Evolutionary conservation across 2,888 invertebrate species (phyloP).

Genomic region (Philonicus albiceps): DNA sequence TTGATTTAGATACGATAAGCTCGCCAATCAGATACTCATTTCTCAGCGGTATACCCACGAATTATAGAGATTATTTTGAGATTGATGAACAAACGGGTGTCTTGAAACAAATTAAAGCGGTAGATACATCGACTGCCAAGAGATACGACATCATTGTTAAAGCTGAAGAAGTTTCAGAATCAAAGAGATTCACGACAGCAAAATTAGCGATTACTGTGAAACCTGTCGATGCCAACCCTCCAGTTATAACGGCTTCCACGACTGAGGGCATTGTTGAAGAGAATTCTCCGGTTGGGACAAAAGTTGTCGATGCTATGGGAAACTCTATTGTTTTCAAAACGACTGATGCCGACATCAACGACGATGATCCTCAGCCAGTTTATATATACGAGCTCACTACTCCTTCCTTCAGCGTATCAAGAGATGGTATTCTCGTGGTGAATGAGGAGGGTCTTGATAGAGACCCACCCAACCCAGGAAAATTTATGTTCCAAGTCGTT

Average conservation of each 20-base stretch:
- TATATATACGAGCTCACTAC: slow-evolving; percentile 88
- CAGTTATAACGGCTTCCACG: slow-evolving; percentile 75
- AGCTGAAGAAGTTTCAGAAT: slow-evolving; percentile 85
- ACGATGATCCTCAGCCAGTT: slow-evolving; percentile 78
- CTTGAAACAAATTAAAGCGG: slow-evolving; percentile 80
- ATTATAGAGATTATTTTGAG: slow-evolving; percentile 81
- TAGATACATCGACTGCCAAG: slow-evolving; percentile 81
- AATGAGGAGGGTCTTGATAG: slow-evolving; percentile 85
- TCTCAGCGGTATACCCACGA: slow-evolving; percentile 79
- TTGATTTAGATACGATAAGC: slow-evolving; percentile 88
- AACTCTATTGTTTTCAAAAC: slow-evolving; percentile 78
- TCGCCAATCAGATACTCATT: slow-evolving; percentile 84
- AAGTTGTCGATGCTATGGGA: slow-evolving; percentile 73
- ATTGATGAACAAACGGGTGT: slow-evolving; percentile 83
- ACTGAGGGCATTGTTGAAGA: slow-evolving; percentile 83
- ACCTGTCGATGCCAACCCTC: slow-evolving; percentile 87
- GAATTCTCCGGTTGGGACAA: slow-evolving; percentile 85
- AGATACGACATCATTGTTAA: slow-evolving; percentile 83
- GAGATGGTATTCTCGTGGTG: slow-evolving; percentile 76
- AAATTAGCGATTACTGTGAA: slow-evolving; percentile 82
- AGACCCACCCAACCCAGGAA: slow-evolving; percentile 84
- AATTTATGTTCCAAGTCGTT: slow-evolving; percentile 87
- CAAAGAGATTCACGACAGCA: slow-evolving; percentile 81
- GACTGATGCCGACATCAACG: slow-evolving; percentile 84
- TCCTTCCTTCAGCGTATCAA: slow-evolving; percentile 80